phyloP scores from a whole-genome alignment of 2,797 vertebrate species.

The Galago senegalensis region DNA sequence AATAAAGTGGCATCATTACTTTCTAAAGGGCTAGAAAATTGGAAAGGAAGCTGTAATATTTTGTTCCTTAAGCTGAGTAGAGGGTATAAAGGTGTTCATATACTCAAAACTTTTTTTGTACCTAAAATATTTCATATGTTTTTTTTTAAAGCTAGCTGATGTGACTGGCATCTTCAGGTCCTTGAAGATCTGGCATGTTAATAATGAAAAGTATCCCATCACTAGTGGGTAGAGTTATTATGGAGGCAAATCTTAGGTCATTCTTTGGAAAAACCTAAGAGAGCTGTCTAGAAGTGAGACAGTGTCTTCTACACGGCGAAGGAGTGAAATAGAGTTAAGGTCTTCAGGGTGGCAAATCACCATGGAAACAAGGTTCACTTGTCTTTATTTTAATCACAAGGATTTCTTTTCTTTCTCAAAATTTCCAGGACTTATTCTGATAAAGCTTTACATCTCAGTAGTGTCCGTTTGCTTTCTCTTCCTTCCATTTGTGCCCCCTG shows the following conservation, averaged over 20 bases:
- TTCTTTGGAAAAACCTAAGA: background rate
- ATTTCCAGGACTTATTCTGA: background rate
- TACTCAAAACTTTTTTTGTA: background rate
- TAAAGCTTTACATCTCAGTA: background rate
- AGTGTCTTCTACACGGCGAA: background rate
- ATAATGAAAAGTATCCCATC: background rate
- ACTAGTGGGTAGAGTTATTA: background rate
- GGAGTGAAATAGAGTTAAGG: background rate
- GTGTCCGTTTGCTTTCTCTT: background rate
- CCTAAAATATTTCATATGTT: background rate
- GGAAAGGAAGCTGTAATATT: background rate
- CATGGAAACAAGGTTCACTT: background rate
- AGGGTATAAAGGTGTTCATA: background rate
- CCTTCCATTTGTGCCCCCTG: background rate
- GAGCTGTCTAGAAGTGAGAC: background rate
- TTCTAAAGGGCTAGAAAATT: background rate
- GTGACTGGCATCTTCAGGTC: background rate
- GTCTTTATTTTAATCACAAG: slow-evolving; percentile 4
- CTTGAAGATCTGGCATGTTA: background rate
- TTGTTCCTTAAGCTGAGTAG: background rate
- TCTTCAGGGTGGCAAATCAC: background rate
- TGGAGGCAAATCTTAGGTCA: background rate
- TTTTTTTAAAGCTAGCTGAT: background rate
- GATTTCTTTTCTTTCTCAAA: background rate
- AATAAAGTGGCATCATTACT: background rate